Evolutionary conservation across 2,113 vertebrate species (phyloP), one percentile per base, ranked within the genome.

Genomic region (Pseudopodoces humilis): DNA sequence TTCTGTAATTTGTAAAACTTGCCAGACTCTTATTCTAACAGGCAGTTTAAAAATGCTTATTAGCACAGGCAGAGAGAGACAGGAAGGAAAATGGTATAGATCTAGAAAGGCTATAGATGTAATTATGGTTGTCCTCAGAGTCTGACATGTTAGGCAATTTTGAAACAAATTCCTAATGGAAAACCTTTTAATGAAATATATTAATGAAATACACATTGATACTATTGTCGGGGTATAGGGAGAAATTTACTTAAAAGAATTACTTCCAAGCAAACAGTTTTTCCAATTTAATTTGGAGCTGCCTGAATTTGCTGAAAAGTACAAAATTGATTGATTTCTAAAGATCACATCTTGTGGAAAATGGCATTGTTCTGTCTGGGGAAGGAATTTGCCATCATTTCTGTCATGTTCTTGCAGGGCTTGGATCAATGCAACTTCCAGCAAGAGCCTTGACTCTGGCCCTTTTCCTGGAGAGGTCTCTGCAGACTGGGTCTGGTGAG

Each of bases 191-290:
- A 85, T 62, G 62, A 86, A 94, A 82, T 41, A 27, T 30, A 52
- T 55, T 86, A n/a, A 86, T 68, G 72, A 92, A 94, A 91, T 64
- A 44, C 62, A 52, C 44, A 65, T 72, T 76, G 83, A 78, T 68
- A 56, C 75, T 84, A 71, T 63, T 86, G 44, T n/a, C 69, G 74
- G 4, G 12, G 47, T 37, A 43, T 16, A 89, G 27, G 31, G 62
- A 94, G 56, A 91, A 91, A 84, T 89, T 76, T 69, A 72, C 70
- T 94, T 88, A 58, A 41, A 90, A 81, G 8, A 86, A 68, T 76
- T 72, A 82, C 25, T 72, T 76, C 44, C 39, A 39, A 31, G 33
- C 28, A 75, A 89, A 21, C 62, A 72, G 33, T 55, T 94, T 88
- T 87, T 72, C 53, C 52, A 71, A 49, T 85, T 82, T 79, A 75